Conservation (phyloP, 2,113 vertebrate genomes). For the Neofelis nebulosa region DNA sequence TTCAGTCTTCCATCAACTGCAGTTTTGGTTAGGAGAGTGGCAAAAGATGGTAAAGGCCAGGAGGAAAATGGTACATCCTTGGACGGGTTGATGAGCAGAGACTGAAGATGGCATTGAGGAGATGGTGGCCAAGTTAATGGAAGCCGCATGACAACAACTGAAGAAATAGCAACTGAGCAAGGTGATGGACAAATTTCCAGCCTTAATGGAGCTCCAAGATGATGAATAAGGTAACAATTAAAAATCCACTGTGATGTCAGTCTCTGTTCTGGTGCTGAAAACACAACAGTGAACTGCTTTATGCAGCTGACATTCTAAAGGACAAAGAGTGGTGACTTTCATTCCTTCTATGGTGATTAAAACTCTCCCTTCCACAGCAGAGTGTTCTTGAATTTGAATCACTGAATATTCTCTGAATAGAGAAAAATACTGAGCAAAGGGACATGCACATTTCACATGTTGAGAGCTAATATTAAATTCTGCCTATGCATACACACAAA, state of each 20-base stretch:
- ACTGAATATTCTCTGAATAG: not conserved
- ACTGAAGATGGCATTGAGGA: not conserved
- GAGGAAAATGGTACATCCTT: not conserved
- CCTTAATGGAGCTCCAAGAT: not conserved
- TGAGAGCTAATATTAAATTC: not conserved
- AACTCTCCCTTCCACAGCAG: not conserved
- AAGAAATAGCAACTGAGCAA: not conserved
- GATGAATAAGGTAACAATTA: not conserved
- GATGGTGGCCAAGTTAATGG: not conserved
- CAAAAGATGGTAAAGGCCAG: not conserved
- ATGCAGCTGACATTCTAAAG: not conserved
- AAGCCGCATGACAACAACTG: not conserved
- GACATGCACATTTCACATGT: not conserved
- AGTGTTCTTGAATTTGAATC: not conserved
- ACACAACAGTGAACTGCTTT: not conserved
- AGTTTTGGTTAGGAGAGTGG: not conserved
- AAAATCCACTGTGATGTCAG: not conserved
- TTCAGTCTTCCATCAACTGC: not conserved
- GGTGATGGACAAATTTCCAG: not conserved
- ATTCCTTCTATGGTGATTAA: not conserved
- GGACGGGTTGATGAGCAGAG: not conserved
- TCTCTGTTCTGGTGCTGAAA: not conserved
- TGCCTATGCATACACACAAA: not conserved
- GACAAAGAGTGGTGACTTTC: not conserved
- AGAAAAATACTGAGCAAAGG: not conserved